Evolutionary conservation across 2,888 invertebrate genomes (phyloP), one percentile per base, ranked within the genome.

Genomic region (Dermolepida albohirtum): DNA sequence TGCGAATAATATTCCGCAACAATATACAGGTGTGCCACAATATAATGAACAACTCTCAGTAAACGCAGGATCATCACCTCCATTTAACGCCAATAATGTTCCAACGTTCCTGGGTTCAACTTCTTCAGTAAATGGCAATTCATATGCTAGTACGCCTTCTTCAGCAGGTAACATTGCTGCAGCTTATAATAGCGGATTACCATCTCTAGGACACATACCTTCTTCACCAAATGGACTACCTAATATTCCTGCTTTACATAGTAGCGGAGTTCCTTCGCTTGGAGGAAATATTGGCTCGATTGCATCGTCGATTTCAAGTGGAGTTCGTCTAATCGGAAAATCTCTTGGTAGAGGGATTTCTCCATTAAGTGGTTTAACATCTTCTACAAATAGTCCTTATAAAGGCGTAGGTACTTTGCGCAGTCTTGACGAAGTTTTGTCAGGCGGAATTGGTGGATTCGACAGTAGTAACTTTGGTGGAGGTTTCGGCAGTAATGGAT

Each of bases 111-210:
- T 34, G 1, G 34, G 34, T 5, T 6, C 34, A 34, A 34, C 34
- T 34, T 34, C 34, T 34, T 2, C 34, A 34, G 34, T 34, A 10
- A 34, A 34, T 10, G 34, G 6, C 6, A 34, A 34, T 34, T 34
- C 34, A 34, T 10, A 34, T 34, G 10, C 6, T 34, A 10, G 6
- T 8, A 7, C 10, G 6, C 34, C 34, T 4, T 49, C 59, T 29
- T 62, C 59, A 39, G 59, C 59, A n/a, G 59, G 47, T 39, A 62
- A 62, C 12, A 62, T 62, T 1, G 59, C 59, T 1, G 47, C 59
- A 11, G 16, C 59, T 1, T 62, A 62, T 34, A 16, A 34, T 11
- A 49, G 17, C 1, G 16, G 10, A 10, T 1, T 40, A 54, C 40
- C 14, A 16, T 17, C 34, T 10, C 10, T 7, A 34, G 34, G 34